Evolutionary conservation across 2,797 vertebrate species (phyloP), one percentile per base, ranked within the genome.

Genomic region (Silurus lanzhouensis): DNA sequence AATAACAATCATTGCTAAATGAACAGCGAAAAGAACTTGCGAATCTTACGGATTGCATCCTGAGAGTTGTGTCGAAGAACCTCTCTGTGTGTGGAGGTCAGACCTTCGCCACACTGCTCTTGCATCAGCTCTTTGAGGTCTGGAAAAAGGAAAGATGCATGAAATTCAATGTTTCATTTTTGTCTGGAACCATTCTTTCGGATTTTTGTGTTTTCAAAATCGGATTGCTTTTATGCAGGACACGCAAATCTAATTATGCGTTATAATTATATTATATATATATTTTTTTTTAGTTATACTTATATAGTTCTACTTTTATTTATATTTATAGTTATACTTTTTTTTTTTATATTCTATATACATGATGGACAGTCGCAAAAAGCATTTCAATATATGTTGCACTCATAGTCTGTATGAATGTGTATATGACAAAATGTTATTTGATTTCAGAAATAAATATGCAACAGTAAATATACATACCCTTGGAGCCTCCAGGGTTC

Each of bases 51-150:
- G 83, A 94, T 91, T 38, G 92, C 91, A 85, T 97, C 96, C 80
- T 95, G 96, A 44, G 94, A 96, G 91, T 92, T 93, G 78, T 94
- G 93, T 81, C 94, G 95, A 22, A 97, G 92, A 91, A 96, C 93
- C 68, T 96, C 96, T 22, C 96, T 94, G 31, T 96, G 95, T 6
- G 96, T 94, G 2, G 96, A 96, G 0, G 95, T 96, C 87, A 96
- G 89, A 48, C 96, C 96, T 92, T 95, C 96, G 93, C 94, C 95
- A 88, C 95, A 95, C 83, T 96, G 97, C 75, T 96, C 96, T 27
- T 92, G 93, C 86, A 97, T 94, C 66, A 97, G 91, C 77, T 96
- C 96, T 92, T 94, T 97, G 90, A 98, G 95, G 92, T 97, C 96
- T 97, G 83, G 67, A 83, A 82, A 57, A 25, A 44, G 19, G 4